phyloP scores from a whole-genome alignment of 2,113 vertebrate species.

The Prunella fulvescens region DNA sequence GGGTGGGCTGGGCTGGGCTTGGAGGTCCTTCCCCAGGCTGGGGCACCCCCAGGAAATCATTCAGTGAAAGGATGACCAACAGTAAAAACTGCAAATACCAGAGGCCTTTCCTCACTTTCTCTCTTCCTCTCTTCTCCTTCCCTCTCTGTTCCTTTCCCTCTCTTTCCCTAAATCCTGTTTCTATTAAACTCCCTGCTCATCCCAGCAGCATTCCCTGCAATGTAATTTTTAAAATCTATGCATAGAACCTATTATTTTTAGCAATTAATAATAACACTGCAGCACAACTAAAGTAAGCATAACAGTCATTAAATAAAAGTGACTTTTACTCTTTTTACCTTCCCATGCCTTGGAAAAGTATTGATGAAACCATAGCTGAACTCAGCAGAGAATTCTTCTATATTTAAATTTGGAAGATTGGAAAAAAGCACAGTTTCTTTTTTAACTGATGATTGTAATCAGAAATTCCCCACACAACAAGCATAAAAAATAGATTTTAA shows the following conservation, averaged over 20 bases:
- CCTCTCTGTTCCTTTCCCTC: not conserved
- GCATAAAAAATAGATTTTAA: slow-evolving; percentile 36
- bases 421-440: not conserved
- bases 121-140: not conserved
- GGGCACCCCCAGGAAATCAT: fast-evolving
- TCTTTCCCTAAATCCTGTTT: not conserved
- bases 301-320: slow-evolving; percentile 62
- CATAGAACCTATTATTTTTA: slow-evolving; percentile 47
- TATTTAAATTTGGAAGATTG: slow-evolving; percentile 12
- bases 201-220: not conserved
- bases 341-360: slow-evolving; percentile 61
- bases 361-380: slow-evolving; percentile 66
- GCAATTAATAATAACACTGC: slow-evolving; percentile 47
- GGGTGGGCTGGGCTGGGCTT: too few species aligned
- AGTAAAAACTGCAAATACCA: not conserved
- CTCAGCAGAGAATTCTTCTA: slow-evolving; percentile 24
- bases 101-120: not conserved
- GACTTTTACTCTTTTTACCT: slow-evolving; percentile 67
- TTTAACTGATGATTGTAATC: slow-evolving; percentile 22
- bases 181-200: not conserved
- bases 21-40: too few species aligned
- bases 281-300: slow-evolving; percentile 56
- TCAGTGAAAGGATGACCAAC: too few species aligned
- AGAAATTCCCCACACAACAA: slow-evolving; percentile 60
- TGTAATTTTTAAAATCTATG: not conserved